Evolutionary conservation across 2,888 invertebrate genomes (phyloP), one percentile per base, ranked within the genome.

Genomic region (Apeira syringaria): DNA sequence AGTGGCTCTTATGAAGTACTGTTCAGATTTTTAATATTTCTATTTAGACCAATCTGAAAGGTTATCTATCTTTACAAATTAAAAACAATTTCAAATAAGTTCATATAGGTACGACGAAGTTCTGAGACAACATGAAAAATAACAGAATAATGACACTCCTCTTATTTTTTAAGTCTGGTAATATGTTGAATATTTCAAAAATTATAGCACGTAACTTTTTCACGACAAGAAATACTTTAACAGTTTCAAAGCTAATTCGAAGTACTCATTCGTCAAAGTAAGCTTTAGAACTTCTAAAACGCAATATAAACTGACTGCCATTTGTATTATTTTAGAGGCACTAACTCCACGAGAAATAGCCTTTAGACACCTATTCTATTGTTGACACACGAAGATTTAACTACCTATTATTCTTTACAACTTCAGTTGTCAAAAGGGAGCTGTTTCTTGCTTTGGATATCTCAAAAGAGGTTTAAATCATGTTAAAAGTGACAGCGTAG

Each of bases 351-450:
- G 10, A 31, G 4, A 12, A 35, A 30, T 28, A 36, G 26, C 32
- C 37, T 28, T 34, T 32, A 34, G 38, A 34, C 37, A 29, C 26
- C 25, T 38, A 31, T 24, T 30, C 24, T 39, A 39, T 45, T 45
- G 45, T 45, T 35, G 45, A 39, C 45, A 32, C 18, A 15, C 9
- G 24, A 4, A 24, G 30, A 22, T 39, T 45, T 45, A 45, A 45
- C 39, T 39, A n/a, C 34, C 45, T 30, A 39, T 40, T 37, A 37
- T 43, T 25, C 32, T 37, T 43, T 37, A 37, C 25, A 43, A 37
- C 43, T 43, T 37, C 28, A 37, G 36, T 12, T 36, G 35, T 36
- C 35, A 11, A 13, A 30, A 17, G 6, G 30, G 30, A 31, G 17
- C 28, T 13, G 8, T 4, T 22, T 18, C 28, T 20, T 13, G 8